Conservation (phyloP, 2,113 vertebrate genomes). For the Hyla sarda region DNA sequence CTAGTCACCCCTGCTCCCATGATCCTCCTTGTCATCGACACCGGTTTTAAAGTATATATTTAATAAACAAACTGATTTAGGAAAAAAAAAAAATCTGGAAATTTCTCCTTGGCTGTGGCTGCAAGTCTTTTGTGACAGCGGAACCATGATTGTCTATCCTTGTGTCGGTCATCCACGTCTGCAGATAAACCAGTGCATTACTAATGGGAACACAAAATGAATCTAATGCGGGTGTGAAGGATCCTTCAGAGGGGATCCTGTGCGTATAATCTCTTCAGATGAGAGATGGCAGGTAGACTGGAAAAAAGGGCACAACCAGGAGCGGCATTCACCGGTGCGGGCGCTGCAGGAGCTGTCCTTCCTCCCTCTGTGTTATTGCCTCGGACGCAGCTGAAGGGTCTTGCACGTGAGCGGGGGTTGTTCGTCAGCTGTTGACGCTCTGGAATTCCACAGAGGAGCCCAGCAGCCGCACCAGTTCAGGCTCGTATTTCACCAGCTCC, state of each 20-base stretch:
- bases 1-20: background rate
- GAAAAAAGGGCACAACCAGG: slow-evolving; percentile 51
- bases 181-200: slow-evolving; percentile 7
- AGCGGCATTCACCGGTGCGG: slow-evolving; percentile 69
- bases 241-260: background rate
- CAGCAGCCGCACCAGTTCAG: slow-evolving; percentile 89
- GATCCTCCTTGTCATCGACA: background rate
- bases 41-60: background rate
- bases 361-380: slow-evolving; percentile 80
- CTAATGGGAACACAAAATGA: background rate
- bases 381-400: slow-evolving; percentile 64
- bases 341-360: slow-evolving; percentile 72
- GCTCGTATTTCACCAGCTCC: slow-evolving; percentile 91
- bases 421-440: slow-evolving; percentile 79
- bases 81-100: background rate
- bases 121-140: slow-evolving; percentile 27
- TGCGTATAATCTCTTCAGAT: slow-evolving; percentile 45
- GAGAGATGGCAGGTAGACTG: background rate
- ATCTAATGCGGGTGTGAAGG: background rate
- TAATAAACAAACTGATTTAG: background rate
- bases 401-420: slow-evolving; percentile 46
- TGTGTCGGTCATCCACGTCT: slow-evolving; percentile 13
- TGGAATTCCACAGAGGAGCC: slow-evolving; percentile 83
- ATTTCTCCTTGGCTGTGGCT: slow-evolving; percentile 40
- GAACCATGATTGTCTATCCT: slow-evolving; percentile 58